Conservation (phyloP, 2,113 vertebrate species). For the Corythaixoides concolor region DNA sequence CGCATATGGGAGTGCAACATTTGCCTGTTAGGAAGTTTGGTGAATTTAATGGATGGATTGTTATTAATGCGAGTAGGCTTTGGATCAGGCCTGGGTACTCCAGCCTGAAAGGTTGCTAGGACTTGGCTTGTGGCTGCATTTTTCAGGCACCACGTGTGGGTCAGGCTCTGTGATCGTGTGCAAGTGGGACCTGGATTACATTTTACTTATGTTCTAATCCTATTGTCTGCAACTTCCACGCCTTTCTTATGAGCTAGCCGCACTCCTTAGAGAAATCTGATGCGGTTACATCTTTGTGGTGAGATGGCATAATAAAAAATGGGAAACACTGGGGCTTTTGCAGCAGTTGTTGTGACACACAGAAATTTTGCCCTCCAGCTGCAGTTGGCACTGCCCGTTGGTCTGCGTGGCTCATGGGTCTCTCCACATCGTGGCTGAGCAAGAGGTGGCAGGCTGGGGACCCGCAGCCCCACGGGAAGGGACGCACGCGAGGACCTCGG, state of each 20-base stretch:
- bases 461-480: not conserved
- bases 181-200: not conserved
- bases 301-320: not conserved
- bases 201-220: not conserved
- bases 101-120: not conserved
- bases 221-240: not conserved
- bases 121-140: not conserved
- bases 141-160: not conserved
- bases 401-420: not conserved
- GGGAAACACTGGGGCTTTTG: not conserved
- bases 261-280: not conserved
- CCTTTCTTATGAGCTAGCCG: not conserved
- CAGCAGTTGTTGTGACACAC: not conserved
- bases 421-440: accelerated
- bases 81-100: not conserved
- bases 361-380: not conserved
- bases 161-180: not conserved
- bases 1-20: not conserved
- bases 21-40: not conserved
- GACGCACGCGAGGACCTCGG: not conserved
- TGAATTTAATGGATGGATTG: not conserved
- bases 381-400: accelerated
- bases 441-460: not conserved
- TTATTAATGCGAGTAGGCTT: not conserved
- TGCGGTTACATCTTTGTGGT: not conserved